Evolutionary conservation across 2,797 vertebrate species (phyloP).

Genomic region (Florisuga fusca): DNA sequence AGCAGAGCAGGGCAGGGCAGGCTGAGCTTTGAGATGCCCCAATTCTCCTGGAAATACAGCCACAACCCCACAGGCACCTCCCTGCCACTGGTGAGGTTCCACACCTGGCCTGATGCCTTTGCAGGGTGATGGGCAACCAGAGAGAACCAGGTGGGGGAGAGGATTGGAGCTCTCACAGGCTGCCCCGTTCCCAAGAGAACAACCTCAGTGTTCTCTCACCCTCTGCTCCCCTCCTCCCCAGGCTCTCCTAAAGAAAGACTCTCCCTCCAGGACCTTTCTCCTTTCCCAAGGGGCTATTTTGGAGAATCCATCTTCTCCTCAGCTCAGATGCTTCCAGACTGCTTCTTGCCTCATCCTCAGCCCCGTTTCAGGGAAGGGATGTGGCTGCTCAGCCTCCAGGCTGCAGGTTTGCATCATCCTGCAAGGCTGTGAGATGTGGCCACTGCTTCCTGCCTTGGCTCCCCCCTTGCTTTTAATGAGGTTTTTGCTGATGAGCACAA

Average conservation of each 20-base stretch:
- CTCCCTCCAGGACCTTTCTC: not conserved
- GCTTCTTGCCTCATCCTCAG: not conserved
- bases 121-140: not conserved
- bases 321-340: not conserved
- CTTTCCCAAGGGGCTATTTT: no score
- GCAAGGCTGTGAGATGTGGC: not conserved
- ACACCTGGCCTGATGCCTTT: not conserved
- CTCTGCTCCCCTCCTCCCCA: no score
- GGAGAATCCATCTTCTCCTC: not conserved
- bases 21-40: not conserved
- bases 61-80: not conserved
- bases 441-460: not conserved
- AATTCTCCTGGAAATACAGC: not conserved
- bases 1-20: not conserved
- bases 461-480: not conserved
- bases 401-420: not conserved
- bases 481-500: not conserved
- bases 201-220: not conserved
- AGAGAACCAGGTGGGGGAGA: not conserved
- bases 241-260: not conserved
- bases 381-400: not conserved
- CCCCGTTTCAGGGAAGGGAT: not conserved
- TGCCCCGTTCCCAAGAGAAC: not conserved
- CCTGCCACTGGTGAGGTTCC: fast-evolving
- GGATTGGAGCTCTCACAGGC: not conserved